Conservation (phyloP, 2,113 vertebrate species). For the Hippocampus abdominalis region DNA sequence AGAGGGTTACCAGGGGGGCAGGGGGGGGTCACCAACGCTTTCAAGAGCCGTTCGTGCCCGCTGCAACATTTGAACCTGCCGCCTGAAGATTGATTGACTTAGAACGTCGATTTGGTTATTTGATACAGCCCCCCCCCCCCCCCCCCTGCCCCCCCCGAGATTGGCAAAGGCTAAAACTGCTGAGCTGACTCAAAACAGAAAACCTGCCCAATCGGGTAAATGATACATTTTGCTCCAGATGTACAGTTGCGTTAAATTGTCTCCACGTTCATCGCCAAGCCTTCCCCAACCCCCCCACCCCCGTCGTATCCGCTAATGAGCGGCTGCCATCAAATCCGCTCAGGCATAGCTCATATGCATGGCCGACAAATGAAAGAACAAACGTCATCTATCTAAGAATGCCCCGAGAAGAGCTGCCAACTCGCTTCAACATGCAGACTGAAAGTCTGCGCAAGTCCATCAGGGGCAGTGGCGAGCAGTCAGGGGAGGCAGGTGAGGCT, state of each 20-base stretch:
- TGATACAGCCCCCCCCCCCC: background rate
- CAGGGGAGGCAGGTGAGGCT: too few species aligned
- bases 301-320: conserved; percentile 35
- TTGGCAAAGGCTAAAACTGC: conserved; percentile 21
- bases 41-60: conserved; percentile 2
- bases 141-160: background rate
- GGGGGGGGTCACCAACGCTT: conserved; percentile 20
- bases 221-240: conserved; percentile 44
- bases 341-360: conserved; percentile 26
- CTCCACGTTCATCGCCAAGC: conserved; percentile 27
- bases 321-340: conserved; percentile 49
- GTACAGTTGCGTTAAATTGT: conserved; percentile 33
- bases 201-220: conserved; percentile 37
- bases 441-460: background rate
- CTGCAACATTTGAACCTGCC: conserved; percentile 23
- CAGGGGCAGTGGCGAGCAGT: too few species aligned
- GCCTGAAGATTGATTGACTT: conserved; percentile 9
- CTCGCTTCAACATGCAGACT: background rate
- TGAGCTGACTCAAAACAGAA: conserved; percentile 16
- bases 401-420: background rate
- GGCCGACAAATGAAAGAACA: conserved; percentile 1
- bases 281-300: too few species aligned
- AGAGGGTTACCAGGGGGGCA: conserved; percentile 44
- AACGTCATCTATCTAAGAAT: background rate
- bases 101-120: background rate